Evolutionary conservation across 1,140 invertebrate species (phyloP), one percentile per base, ranked within the genome.

Genomic region (Octopus bimaculoides): DNA sequence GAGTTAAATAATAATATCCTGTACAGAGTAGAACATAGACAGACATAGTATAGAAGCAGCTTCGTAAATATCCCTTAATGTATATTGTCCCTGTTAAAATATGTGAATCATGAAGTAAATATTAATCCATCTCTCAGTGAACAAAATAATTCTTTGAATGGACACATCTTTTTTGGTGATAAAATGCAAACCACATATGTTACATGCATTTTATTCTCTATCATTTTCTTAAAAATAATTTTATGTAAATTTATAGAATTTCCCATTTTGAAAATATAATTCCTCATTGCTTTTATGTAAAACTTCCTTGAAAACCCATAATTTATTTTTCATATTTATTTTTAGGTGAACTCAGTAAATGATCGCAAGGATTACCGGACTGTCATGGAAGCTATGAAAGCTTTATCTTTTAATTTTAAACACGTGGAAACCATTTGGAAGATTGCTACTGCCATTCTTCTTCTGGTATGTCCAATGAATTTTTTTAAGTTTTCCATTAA

Each of bases 401-500:
- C 94, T 0, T 91, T 98, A n/a, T 95, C 95, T n/a, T 96, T 98
- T 89, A 88, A 92, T 1, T 88, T 92, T 54, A 92, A 93, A 9
- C 94, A 97, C 82, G 92, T 94, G n/a, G 93, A 95, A 74, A 95
- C 96, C 14, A 92, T 97, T 80, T 98, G 97, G 97, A 94, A 93
- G 78, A 93, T 98, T 20, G 92, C 99, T 4, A 95, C 95, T 52
- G 95, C 96, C 14, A 94, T 99, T 82, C 88, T 99, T 71, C 94
- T 98, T 87, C 89, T 99, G 91, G 95, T 96, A 89, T 93, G 92
- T 83, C 26, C 26, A 41, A 41, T 41, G 26, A 41, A 41, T 41
- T 41, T 41, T 41, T 41, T 41, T 41, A 41, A 41, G 26, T 41
- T 41, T 3, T 2, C 3, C 26, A 41, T 41, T 41, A 41, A 41